Evolutionary conservation across 2,113 vertebrate genomes (phyloP).

Genomic region (Tachysurus fulvidraco): DNA sequence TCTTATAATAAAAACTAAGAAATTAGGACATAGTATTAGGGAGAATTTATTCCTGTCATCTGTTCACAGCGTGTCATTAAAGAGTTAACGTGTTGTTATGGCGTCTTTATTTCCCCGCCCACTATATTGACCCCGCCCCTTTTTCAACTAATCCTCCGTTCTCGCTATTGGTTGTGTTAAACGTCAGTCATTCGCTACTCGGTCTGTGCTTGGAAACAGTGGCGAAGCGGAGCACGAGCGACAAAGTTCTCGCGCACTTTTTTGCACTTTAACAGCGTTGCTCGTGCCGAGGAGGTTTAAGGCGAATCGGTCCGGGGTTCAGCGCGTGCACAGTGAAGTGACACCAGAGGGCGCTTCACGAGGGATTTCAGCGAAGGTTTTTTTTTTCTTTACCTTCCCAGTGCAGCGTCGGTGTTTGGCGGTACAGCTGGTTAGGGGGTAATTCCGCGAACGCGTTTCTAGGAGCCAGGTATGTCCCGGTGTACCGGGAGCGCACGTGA

Average conservation of each 20-base stretch:
- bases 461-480: slow-evolving; percentile 65
- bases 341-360: slow-evolving; percentile 13
- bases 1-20: neutral
- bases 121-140: neutral
- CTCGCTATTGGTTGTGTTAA: slow-evolving; percentile 60
- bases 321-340: neutral
- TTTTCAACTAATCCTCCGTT: neutral
- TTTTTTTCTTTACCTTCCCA: too few relatives aligned
- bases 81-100: slow-evolving; percentile 12
- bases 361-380: neutral
- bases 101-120: neutral
- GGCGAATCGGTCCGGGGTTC: neutral
- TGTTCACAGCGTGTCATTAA: neutral
- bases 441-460: slow-evolving; percentile 18
- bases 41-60: neutral
- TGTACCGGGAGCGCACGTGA: slow-evolving; percentile 67
- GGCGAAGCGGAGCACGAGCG: slow-evolving; percentile 64
- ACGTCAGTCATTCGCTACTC: slow-evolving; percentile 21
- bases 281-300: neutral
- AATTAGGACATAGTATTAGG: too few relatives aligned
- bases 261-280: neutral
- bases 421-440: slow-evolving; percentile 17
- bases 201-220: slow-evolving; percentile 38
- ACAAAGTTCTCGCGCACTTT: slow-evolving; percentile 69
- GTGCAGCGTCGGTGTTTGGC: slow-evolving; percentile 10